Conservation (phyloP, 2,888 invertebrate genomes). For the Strigamia transsilvanica region DNA sequence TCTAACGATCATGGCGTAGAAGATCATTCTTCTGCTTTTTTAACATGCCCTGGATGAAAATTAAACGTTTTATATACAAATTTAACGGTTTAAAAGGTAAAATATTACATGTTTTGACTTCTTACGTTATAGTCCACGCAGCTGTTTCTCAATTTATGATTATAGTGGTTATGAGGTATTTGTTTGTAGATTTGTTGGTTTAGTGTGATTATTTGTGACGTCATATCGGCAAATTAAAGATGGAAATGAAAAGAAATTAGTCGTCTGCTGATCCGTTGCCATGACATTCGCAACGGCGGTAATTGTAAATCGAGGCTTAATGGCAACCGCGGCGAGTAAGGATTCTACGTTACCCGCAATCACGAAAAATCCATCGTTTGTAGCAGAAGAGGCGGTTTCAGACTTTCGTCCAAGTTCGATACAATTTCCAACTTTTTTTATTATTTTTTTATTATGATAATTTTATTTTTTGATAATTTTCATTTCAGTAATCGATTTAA, state of each 20-base stretch:
- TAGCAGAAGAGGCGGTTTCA: not conserved
- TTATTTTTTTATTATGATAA: not conserved
- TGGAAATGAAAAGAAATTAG: not conserved
- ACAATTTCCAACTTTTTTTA: not conserved
- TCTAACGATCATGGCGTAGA: constrained; percentile 59
- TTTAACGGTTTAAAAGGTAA: too few relatives aligned
- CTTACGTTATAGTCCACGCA: not conserved
- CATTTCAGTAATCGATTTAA: not conserved
- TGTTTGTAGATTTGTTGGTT: not conserved
- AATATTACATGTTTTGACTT: not conserved
- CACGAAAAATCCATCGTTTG: not conserved
- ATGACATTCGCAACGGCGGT: not conserved
- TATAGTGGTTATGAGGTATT: not conserved
- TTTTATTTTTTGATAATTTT: not conserved
- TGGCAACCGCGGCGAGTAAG: not conserved
- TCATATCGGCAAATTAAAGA: not conserved
- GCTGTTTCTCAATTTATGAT: not conserved
- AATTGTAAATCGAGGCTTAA: not conserved
- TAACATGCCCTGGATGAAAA: not conserved
- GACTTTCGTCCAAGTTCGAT: not conserved
- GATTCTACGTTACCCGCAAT: not conserved
- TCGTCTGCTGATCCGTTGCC: constrained; percentile 9
- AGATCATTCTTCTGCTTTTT: constrained; percentile 54
- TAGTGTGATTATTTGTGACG: not conserved
- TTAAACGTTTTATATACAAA: not conserved